Conservation (phyloP, 2,113 vertebrate genomes). For the Macaca mulatta region DNA sequence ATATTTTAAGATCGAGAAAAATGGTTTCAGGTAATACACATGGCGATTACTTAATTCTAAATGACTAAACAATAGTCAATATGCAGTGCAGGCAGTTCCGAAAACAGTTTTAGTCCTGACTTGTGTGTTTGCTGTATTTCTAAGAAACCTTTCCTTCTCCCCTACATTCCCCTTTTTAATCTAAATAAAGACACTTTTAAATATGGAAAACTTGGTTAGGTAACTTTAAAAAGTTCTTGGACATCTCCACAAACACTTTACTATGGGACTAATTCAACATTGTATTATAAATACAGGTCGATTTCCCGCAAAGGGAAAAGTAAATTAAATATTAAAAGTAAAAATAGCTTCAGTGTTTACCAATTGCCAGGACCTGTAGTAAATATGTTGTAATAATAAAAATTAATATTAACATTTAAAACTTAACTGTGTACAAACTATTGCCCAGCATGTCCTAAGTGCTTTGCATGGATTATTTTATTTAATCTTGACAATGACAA, state of each 20-base stretch:
- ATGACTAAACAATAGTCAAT: conserved; percentile 35
- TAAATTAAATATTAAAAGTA: conserved; percentile 29
- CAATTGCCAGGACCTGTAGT: background rate
- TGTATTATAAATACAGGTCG: background rate
- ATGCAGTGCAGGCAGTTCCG: background rate
- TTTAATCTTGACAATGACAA: background rate
- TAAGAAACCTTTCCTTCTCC: background rate
- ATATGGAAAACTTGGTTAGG: conserved; percentile 15
- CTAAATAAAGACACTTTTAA: background rate
- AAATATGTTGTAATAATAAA: conserved; percentile 44
- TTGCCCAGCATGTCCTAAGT: background rate
- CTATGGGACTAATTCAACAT: background rate
- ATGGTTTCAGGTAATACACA: conserved; percentile 52
- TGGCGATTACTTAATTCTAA: conserved; percentile 52
- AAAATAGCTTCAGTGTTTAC: conserved; percentile 40
- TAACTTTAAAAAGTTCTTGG: background rate
- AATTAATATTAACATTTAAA: conserved; percentile 41
- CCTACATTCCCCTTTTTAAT: background rate
- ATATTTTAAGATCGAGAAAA: conserved; percentile 64
- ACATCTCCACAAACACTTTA: background rate
- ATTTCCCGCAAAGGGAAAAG: background rate
- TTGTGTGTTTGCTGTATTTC: background rate
- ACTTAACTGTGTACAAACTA: background rate
- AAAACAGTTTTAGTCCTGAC: background rate
- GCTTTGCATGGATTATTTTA: background rate